Conservation (phyloP, 2,113 vertebrate species). For the Cyphomyrus plagiostoma region DNA sequence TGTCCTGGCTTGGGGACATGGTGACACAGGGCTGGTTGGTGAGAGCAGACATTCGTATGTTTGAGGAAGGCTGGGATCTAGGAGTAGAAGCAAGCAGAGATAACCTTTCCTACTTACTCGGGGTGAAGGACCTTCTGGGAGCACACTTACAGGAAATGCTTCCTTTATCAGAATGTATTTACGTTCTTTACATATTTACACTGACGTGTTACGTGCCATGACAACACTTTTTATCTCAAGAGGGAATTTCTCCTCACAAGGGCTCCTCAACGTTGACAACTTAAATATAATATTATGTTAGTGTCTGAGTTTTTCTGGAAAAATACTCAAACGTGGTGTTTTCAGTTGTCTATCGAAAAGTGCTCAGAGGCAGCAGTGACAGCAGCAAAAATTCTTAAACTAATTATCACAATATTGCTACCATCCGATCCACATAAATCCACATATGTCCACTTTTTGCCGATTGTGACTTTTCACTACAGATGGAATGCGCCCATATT, state of each 20-base stretch:
- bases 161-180: background rate
- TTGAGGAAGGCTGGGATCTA: background rate
- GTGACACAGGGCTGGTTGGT: background rate
- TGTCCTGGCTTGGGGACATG: background rate
- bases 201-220: background rate
- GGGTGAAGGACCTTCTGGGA: background rate
- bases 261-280: background rate
- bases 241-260: background rate
- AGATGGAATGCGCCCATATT: background rate
- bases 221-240: background rate
- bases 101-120: background rate
- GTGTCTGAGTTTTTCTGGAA: background rate
- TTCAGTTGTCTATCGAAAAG: background rate
- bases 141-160: background rate
- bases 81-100: background rate
- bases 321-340: background rate
- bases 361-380: background rate
- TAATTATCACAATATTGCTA: background rate
- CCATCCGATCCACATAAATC: background rate
- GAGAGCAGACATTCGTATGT: background rate
- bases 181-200: background rate
- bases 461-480: background rate
- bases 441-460: background rate
- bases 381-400: background rate
- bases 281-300: background rate